Percentiles rank a stretch among this genome's conserved stretches.
These are phyloP conservation scores for Aselliscus stoliczkanus DNA, from an alignment of 2,797 vertebrate species.

Conservation along the genomic window DNA sequence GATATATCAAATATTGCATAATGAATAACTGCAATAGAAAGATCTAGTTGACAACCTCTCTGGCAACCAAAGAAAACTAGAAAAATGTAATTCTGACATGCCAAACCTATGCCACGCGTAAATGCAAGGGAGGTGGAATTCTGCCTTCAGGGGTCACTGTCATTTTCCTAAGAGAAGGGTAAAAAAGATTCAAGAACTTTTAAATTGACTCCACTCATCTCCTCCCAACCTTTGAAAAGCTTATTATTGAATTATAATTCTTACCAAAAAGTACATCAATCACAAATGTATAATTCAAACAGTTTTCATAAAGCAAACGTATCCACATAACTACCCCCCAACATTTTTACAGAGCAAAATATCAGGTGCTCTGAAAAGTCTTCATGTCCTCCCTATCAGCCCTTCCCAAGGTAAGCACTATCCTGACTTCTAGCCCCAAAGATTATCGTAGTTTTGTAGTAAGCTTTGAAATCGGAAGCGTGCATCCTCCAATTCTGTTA, in stretches of 20 bases:
- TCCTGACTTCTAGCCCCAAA: background rate
- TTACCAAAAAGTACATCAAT: background rate
- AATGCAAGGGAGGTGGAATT: background rate
- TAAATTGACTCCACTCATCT: background rate
- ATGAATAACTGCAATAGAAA: background rate
- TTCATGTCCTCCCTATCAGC: background rate
- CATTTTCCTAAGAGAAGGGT: background rate
- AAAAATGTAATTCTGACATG: background rate
- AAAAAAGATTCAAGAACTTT: background rate
- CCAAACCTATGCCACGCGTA: background rate
- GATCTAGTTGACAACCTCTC: background rate
- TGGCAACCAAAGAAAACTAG: background rate
- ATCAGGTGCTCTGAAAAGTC: background rate
- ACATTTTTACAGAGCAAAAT: background rate
- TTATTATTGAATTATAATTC: background rate
- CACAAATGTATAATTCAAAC: background rate
- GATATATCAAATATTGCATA: background rate
- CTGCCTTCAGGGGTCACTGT: background rate
- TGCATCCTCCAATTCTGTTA: background rate
- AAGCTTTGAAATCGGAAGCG: background rate
- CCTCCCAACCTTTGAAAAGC: background rate
- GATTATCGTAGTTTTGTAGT: background rate
- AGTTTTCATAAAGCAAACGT: constrained; percentile 5
- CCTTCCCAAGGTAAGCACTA: background rate
- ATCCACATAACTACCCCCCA: background rate